A percentile compares a stretch with the other conserved stretches of the same genome.
These are phyloP conservation scores for Vireo altiloquus DNA, from an alignment of 2,113 vertebrate genomes.

Conservation along the genomic window DNA sequence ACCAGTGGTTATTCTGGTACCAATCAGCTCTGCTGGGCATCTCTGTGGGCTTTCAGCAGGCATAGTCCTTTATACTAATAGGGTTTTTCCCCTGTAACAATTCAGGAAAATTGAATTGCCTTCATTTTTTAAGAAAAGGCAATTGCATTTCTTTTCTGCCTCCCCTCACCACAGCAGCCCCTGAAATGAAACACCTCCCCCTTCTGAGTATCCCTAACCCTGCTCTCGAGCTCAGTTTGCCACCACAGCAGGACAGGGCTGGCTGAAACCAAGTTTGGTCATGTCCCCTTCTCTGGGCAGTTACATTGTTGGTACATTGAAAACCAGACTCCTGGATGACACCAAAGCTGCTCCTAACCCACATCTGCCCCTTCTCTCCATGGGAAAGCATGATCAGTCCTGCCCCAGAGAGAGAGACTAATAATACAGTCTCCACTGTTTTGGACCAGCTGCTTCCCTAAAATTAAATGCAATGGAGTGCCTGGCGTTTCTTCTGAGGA, in stretches of 20 bases:
- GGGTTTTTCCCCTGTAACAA: accelerated
- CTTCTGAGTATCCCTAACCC: not conserved
- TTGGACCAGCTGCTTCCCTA: slow-evolving; percentile 57
- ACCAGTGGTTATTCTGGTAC: not conserved
- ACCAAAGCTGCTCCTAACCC: not conserved
- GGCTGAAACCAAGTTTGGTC: not conserved
- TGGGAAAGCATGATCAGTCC: not conserved
- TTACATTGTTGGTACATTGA: not conserved
- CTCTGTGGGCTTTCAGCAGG: not conserved
- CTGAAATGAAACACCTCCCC: not conserved
- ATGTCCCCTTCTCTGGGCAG: not conserved
- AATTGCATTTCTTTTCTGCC: not conserved
- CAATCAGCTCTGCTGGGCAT: not conserved
- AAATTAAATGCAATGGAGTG: slow-evolving; percentile 47
- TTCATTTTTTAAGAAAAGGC: not conserved
- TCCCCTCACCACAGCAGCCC: not conserved
- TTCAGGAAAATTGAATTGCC: not conserved
- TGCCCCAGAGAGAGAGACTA: slow-evolving; percentile 17
- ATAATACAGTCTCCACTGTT: slow-evolving; percentile 18
- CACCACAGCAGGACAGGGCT: accelerated
- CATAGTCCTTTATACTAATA: not conserved
- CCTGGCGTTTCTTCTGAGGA: slow-evolving; percentile 42
- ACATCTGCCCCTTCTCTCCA: not conserved
- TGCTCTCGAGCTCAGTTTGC: not conserved
- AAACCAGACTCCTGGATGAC: not conserved